Conservation (phyloP, 2,888 invertebrate genomes). For the Villa cingulata region DNA sequence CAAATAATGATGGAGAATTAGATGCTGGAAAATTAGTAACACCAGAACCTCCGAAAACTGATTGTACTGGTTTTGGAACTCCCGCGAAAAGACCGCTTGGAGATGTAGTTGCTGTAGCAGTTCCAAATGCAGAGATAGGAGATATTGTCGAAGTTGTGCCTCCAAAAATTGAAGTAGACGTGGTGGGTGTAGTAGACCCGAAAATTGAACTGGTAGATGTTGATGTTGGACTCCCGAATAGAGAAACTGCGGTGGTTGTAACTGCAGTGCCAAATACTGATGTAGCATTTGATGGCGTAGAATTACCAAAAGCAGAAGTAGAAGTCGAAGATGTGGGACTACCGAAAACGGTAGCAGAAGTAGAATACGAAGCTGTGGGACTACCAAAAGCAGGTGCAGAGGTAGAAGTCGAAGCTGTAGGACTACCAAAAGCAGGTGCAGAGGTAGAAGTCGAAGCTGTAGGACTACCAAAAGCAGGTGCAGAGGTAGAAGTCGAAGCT, state of each 20-base stretch:
- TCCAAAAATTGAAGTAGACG: conserved; percentile 7
- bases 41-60: conserved; percentile 19
- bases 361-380: not conserved
- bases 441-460: conserved; percentile 2
- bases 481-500: not conserved
- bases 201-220: conserved; percentile 8
- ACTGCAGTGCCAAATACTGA: not conserved
- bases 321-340: not conserved
- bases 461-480: not conserved
- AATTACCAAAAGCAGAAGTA: not conserved
- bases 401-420: conserved; percentile 3
- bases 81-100: conserved; percentile 24
- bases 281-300: not conserved
- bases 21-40: not conserved
- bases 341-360: not conserved
- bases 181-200: not conserved
- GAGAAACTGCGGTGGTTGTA: not conserved
- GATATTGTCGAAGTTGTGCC: conserved; percentile 6
- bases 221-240: conserved; percentile 13
- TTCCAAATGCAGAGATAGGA: conserved; percentile 1
- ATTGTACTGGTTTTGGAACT: conserved; percentile 28
- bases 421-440: not conserved
- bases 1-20: conserved; percentile 16
- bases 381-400: conserved; percentile 6
- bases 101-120: not conserved